Conservation (phyloP, 1,140 invertebrate species). For the Drosophila sp. region DNA sequence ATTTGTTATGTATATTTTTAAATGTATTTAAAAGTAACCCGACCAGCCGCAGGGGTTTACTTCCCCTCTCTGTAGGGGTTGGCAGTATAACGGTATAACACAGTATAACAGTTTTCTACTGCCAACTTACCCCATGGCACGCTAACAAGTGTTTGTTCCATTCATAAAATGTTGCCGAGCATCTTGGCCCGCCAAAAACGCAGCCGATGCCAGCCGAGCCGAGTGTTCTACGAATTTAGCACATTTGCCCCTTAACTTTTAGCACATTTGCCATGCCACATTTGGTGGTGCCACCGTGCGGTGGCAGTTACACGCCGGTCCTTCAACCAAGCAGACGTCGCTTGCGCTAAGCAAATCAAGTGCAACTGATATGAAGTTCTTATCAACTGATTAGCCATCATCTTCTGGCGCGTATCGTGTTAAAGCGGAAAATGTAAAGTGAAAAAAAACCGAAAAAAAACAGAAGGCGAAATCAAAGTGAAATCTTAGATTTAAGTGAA, state of each 20-base stretch:
- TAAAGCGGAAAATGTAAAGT: slow-evolving; percentile 14
- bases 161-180: slow-evolving; percentile 67
- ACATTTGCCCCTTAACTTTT: slow-evolving; percentile 37
- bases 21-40: no score
- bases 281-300: slow-evolving; percentile 1
- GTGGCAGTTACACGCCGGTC: slow-evolving; percentile 65
- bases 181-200: slow-evolving; percentile 41
- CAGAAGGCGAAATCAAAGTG: slow-evolving; percentile 6
- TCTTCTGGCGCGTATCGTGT: slow-evolving; percentile 9
- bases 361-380: slow-evolving; percentile 28
- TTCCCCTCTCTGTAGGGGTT: slow-evolving; percentile 6
- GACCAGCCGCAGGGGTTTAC: no score
- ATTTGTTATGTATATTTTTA: no score
- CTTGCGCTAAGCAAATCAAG: slow-evolving; percentile 27
- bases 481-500: neutral
- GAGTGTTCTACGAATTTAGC: slow-evolving; percentile 64
- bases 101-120: slow-evolving; percentile 21
- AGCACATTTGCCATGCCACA: slow-evolving; percentile 24
- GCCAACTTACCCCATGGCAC: slow-evolving; percentile 49
- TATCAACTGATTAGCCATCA: slow-evolving; percentile 12
- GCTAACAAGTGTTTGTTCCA: slow-evolving; percentile 78
- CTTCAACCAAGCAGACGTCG: slow-evolving; percentile 59
- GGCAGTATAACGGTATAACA: slow-evolving; percentile 30
- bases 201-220: slow-evolving; percentile 12
- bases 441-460: slow-evolving; percentile 8